phyloP scores from a whole-genome alignment of 1,140 invertebrate species.

The Dendroctonus ponderosae region DNA sequence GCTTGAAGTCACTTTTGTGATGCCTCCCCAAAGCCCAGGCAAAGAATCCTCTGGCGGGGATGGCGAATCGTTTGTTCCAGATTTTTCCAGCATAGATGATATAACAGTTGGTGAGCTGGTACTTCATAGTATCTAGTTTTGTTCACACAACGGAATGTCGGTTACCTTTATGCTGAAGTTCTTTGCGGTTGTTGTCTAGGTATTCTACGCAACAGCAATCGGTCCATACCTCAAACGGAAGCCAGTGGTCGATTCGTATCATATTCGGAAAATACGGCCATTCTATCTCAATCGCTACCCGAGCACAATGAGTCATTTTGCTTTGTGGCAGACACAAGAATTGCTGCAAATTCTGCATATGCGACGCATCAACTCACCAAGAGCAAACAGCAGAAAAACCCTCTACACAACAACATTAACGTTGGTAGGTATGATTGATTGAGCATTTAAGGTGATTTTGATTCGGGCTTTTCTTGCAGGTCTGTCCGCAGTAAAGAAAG shows the following conservation, averaged over 20 bases:
- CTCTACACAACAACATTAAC: conserved; percentile 29
- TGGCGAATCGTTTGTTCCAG: conserved; percentile 76
- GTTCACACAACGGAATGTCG: no score
- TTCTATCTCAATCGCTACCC: conserved; percentile 18
- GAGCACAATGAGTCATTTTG: conserved; percentile 10
- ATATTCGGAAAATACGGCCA: conserved; percentile 24
- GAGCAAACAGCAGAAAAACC: conserved; percentile 10
- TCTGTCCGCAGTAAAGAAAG: conserved; percentile 74
- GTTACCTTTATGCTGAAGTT: no score
- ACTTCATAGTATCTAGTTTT: not conserved
- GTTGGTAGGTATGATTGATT: conserved; percentile 18
- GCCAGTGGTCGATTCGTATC: conserved; percentile 14
- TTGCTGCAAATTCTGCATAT: not conserved
- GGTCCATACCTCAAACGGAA: conserved; percentile 25
- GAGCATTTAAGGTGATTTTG: not conserved
- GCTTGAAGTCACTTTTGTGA: conserved; percentile 82
- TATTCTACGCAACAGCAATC: conserved; percentile 27
- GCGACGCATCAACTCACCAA: not conserved
- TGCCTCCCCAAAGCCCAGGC: conserved; percentile 75
- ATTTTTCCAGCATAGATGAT: conserved; percentile 78
- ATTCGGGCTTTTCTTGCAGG: conserved; percentile 46
- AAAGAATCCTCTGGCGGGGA: conserved; percentile 79
- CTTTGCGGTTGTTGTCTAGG: conserved; percentile 7
- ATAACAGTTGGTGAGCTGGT: conserved; percentile 50
- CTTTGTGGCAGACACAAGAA: not conserved